Evolutionary conservation across 2,888 invertebrate genomes (phyloP), one percentile per base, ranked within the genome.

Genomic region (Spisula solida): DNA sequence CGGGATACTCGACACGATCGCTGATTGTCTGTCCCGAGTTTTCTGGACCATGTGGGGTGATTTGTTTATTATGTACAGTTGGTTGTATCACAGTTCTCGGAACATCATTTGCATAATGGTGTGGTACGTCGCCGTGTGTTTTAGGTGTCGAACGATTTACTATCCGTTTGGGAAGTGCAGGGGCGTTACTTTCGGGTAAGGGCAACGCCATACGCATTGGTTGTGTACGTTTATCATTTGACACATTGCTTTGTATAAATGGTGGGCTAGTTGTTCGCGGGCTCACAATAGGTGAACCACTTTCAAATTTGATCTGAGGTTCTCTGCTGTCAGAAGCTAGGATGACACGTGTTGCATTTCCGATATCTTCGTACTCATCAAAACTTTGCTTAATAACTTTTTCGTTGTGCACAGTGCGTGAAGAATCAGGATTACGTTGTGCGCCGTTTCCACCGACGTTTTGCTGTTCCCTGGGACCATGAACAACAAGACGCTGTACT

Each of bases 351-450:
- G 84, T 18, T 31, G 84, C 55, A 55, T 78, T 70, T 29, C 55
- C 34, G 34, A 85, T 56, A 34, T 80, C 83, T 75, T 86, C 86
- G 78, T 80, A 60, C 29, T 51, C 20, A 16, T 29, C 78, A 20
- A 12, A 41, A 18, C 60, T 86, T n/a, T 60, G 12, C 0, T 70
- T 34, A 16, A 18, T 41, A 48, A n/a, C 8, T 31, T 51, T 20
- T 70, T 18, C 47, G 10, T 14, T 47, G 16, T 41, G 8, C 41
- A 41, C 41, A 41, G 41, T 5, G 41, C 8, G 41, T 41, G 41
- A 41, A 2, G 41, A 41, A 5, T 2, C 41, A 41, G 34, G 29
- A 78, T 78, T 5, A 1, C 20, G 31, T 70, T 31, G 70, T 31
- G 20, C 70, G 18, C 70, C 25, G n/a, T 29, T 12, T 1, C 2